Evolutionary conservation across 2,888 invertebrate species (phyloP), one percentile per base, ranked within the genome.

Genomic region (Homarus gammarus): DNA sequence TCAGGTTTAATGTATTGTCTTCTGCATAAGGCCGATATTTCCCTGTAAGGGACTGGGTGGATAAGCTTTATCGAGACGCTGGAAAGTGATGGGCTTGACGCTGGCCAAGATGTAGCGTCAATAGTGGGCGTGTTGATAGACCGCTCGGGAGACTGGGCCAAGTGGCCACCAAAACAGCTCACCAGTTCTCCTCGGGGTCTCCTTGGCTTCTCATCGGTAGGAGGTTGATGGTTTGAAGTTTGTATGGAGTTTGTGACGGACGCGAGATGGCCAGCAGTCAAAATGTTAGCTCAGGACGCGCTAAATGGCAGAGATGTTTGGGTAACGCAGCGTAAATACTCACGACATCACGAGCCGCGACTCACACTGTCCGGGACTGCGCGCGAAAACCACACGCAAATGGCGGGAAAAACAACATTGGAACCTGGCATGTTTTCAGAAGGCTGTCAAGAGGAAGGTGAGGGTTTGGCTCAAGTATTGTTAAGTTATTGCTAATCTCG

Each of bases 371-470:
- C 87, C 61, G 56, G 73, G 22, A 64, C 82, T 82, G 87, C 81
- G 87, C 87, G 87, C 87, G 87, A 87, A 87, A 87, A 87, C 81
- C 87, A 73, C 87, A 87, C 87, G 82, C 87, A 87, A 87, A 87
- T 73, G 87, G 61, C 81, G 87, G 87, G 87, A 87, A 87, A 87
- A 87, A 87, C 81, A 81, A 87, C 81, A 81, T 73, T 87, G 81
- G 82, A 82, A 75, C 56, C 75, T 82, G 87, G 87, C 73, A 82
- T 87, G 87, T 87, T 87, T 87, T 87, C 87, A 38, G 87, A 87
- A 87, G 87, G 22, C 87, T 87, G 87, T 87, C 87, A 64, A 87
- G 87, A 40, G 82, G 49, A 44, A 44, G 75, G 40, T 38, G 38
- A 82, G 87, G 75, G 73, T 38, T 61, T 33, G 64, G 61, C 81